phyloP scores from a whole-genome alignment of 2,113 vertebrate genomes.

The Hypanus sabinus region DNA sequence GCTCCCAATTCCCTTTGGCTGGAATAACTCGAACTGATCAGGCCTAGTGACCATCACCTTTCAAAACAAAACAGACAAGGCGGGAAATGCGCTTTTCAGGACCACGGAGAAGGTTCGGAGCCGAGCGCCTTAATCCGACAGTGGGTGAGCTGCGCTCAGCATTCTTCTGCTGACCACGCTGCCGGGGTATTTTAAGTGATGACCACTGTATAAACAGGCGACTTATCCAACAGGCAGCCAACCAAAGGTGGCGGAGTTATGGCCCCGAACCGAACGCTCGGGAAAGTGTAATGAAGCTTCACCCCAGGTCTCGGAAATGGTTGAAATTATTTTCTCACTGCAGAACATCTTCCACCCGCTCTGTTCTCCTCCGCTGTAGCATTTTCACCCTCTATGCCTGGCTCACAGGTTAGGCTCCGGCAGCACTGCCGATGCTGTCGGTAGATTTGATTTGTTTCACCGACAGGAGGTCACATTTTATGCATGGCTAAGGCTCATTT shows the following conservation, averaged over 20 bases:
- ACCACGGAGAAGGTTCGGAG: not conserved
- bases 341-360: not conserved
- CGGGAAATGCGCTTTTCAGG: not conserved
- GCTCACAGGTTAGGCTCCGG: not conserved
- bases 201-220: not conserved
- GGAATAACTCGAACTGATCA: not conserved
- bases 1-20: not conserved
- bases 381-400: too few relatives aligned
- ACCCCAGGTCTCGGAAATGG: not conserved
- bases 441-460: not conserved
- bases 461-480: not conserved
- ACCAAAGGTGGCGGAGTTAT: too few relatives aligned
- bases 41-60: not conserved
- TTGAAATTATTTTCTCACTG: not conserved
- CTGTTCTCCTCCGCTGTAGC: not conserved
- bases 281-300: not conserved
- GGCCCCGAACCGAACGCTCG: not conserved
- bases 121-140: not conserved
- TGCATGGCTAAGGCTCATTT: not conserved
- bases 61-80: not conserved
- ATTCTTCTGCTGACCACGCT: not conserved
- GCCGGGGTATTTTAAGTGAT: not conserved
- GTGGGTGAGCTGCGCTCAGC: not conserved
- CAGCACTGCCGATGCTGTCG: not conserved
- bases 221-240: not conserved